Percentiles rank a stretch among this genome's conserved stretches.
These are phyloP conservation scores for Acromyrmex heyeri DNA, from an alignment of 1,140 invertebrate genomes.

Conservation along the genomic window DNA sequence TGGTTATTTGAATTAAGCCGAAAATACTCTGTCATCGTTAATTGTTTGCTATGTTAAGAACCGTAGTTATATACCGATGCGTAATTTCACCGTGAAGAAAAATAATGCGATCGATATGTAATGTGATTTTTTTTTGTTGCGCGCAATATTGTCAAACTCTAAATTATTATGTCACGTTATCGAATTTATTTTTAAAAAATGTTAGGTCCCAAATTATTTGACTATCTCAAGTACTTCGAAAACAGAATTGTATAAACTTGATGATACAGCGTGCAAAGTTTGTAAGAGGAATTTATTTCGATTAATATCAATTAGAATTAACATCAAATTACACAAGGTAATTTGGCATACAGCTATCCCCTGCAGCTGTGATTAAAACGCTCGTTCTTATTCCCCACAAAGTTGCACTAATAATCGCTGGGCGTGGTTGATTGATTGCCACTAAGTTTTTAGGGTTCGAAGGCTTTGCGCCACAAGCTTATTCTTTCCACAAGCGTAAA, in stretches of 20 bases:
- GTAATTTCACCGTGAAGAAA: not conserved
- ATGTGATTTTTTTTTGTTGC: not conserved
- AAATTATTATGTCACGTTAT: not conserved
- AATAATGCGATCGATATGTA: conserved; percentile 2
- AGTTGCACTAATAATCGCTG: conserved; percentile 39
- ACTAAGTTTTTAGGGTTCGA: conserved; percentile 21
- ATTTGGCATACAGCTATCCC: not conserved
- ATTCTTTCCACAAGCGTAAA: conserved; percentile 24
- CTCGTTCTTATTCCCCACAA: conserved; percentile 11
- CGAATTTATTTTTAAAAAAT: not conserved
- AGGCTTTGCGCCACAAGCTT: not conserved
- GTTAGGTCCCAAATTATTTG: not conserved
- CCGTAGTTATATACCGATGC: not conserved
- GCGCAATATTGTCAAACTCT: no score
- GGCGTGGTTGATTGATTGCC: conserved; percentile 41
- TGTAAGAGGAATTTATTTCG: not conserved
- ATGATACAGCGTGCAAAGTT: not conserved
- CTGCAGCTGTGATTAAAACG: conserved; percentile 24
- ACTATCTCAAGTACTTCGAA: no score
- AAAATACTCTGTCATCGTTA: conserved; percentile 48
- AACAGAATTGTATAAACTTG: not conserved
- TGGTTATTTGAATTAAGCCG: conserved; percentile 55
- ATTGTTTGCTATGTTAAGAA: conserved; percentile 15
- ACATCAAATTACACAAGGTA: conserved; percentile 3
- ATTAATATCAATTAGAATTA: conserved; percentile 36